Evolutionary conservation across 2,888 invertebrate species (phyloP).

Genomic region (Metacarcinus magister): DNA sequence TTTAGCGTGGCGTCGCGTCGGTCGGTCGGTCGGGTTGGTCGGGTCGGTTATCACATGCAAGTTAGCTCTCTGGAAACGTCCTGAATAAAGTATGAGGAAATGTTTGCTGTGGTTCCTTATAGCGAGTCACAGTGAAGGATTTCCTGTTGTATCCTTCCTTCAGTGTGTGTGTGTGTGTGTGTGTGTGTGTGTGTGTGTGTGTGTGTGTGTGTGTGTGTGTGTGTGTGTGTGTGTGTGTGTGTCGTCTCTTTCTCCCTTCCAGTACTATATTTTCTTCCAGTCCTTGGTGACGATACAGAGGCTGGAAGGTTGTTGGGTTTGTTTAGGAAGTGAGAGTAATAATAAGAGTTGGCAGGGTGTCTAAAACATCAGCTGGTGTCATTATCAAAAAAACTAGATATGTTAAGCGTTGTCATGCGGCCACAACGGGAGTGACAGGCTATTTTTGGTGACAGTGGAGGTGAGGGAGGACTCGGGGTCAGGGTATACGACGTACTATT

Average conservation of each 20-base stretch:
- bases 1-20: not conserved
- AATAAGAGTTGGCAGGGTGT: not conserved
- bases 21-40: no score
- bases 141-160: not conserved
- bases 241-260: no score
- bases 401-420: slow-evolving; percentile 11
- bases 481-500: not conserved
- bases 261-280: no score
- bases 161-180: slow-evolving; percentile 13
- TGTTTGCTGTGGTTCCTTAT: not conserved
- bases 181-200: not conserved
- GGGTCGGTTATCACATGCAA: not conserved
- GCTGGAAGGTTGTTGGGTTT: not conserved
- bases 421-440: not conserved
- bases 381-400: not conserved
- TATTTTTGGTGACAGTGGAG: not conserved
- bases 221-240: slow-evolving; percentile 51
- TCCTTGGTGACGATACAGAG: not conserved
- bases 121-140: slow-evolving; percentile 13
- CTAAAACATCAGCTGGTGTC: not conserved
- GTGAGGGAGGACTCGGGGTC: not conserved
- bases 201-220: not conserved
- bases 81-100: slow-evolving; percentile 12
- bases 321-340: not conserved
- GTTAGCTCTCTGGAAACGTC: not conserved